Evolutionary conservation across 2,888 invertebrate species (phyloP).

Genomic region (Aphrophora alni): DNA sequence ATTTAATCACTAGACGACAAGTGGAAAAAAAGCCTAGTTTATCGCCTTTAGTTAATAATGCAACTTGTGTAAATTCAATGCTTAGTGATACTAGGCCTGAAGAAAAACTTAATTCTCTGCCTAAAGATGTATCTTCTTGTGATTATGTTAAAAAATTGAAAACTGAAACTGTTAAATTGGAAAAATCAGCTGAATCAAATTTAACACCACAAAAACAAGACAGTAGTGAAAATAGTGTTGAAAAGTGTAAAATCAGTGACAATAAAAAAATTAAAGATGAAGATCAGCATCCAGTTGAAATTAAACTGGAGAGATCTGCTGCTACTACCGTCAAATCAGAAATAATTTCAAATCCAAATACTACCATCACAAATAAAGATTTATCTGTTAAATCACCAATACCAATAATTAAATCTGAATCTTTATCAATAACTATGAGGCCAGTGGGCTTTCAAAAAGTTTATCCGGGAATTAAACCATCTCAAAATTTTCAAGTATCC

Average conservation of each 20-base stretch:
- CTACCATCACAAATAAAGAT: neutral
- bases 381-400: neutral
- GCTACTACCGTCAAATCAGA: neutral
- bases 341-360: neutral
- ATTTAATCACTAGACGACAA: neutral
- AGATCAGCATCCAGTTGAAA: neutral
- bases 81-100: constrained; percentile 1
- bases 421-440: neutral
- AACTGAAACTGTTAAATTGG: neutral
- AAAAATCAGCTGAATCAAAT: neutral
- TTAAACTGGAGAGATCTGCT: neutral
- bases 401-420: neutral
- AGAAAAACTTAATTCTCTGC: neutral
- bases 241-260: neutral
- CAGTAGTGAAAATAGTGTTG: neutral
- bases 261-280: neutral
- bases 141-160: neutral
- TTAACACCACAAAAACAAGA: neutral
- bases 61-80: neutral
- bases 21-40: neutral
- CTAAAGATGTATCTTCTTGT: neutral
- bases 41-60: neutral
- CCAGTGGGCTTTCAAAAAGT: neutral
- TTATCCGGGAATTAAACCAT: neutral
- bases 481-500: neutral